Conservation (phyloP, 1,140 invertebrate species). For the Mycetomoellerius zeteki region DNA sequence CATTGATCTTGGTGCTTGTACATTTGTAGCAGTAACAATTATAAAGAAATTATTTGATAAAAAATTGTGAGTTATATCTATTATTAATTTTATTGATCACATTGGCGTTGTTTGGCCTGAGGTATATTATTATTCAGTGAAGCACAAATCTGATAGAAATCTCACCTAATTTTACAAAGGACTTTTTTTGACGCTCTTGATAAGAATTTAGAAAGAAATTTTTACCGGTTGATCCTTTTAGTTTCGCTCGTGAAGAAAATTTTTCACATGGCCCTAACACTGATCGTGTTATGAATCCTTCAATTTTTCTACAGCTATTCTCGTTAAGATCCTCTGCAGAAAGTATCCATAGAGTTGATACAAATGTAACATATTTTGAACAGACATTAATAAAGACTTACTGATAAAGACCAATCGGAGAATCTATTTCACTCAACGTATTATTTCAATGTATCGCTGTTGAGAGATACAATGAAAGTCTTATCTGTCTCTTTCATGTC, state of each 20-base stretch:
- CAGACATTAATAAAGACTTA: background rate
- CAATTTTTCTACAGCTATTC: constrained; percentile 6
- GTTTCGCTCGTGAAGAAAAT: constrained; percentile 13
- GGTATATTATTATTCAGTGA: background rate
- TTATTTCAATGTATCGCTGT: background rate
- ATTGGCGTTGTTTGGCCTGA: background rate
- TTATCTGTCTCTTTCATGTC: background rate
- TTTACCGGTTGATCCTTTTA: background rate
- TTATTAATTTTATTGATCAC: background rate
- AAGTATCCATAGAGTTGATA: background rate
- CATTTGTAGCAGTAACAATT: background rate
- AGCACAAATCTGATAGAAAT: background rate
- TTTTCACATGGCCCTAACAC: background rate
- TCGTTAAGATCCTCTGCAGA: background rate
- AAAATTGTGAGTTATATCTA: background rate
- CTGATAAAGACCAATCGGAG: constrained; percentile 6
- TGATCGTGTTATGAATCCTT: background rate
- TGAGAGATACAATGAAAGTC: background rate
- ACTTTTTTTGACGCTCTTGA: background rate
- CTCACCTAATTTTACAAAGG: background rate
- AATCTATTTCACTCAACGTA: background rate
- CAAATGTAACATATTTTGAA: background rate
- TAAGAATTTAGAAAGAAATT: constrained; percentile 2
- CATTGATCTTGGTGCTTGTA: background rate
- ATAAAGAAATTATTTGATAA: background rate